Evolutionary conservation across 2,888 invertebrate genomes (phyloP).

Genomic region (Thysanoteuthis rhombus): DNA sequence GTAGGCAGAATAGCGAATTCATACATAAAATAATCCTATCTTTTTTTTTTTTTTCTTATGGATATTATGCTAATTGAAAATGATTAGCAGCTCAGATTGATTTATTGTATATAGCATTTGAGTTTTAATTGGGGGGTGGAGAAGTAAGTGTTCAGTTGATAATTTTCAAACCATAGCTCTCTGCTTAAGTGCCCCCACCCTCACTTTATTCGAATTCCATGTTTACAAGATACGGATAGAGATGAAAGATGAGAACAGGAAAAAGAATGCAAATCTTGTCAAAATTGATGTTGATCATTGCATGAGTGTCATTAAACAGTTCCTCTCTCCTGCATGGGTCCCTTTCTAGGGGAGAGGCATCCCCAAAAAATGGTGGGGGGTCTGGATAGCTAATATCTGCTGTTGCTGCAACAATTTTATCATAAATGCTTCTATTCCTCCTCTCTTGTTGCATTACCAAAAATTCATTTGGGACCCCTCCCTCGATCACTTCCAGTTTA

Average conservation of each 20-base stretch:
- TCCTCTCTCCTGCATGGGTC: neutral
- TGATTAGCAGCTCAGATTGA: too few species aligned
- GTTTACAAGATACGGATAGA: neutral
- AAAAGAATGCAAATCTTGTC: too few species aligned
- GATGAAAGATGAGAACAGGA: neutral
- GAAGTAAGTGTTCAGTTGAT: too few species aligned
- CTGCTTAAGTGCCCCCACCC: too few species aligned
- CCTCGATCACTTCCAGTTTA: neutral
- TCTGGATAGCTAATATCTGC: neutral
- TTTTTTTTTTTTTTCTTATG: too few species aligned
- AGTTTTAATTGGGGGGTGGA: too few species aligned
- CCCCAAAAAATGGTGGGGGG: neutral
- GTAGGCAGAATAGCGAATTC: too few species aligned
- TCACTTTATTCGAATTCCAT: too few species aligned
- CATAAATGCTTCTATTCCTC: neutral
- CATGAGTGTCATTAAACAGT: neutral
- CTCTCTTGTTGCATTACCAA: neutral
- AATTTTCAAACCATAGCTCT: too few species aligned
- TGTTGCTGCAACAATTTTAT: neutral
- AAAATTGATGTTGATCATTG: neutral
- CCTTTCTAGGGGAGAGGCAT: neutral
- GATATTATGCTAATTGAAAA: too few species aligned
- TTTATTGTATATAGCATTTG: too few species aligned
- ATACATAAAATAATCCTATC: too few species aligned
- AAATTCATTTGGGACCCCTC: neutral